Evolutionary conservation across 2,888 invertebrate species (phyloP).

Genomic region (Matsumyia berberina): DNA sequence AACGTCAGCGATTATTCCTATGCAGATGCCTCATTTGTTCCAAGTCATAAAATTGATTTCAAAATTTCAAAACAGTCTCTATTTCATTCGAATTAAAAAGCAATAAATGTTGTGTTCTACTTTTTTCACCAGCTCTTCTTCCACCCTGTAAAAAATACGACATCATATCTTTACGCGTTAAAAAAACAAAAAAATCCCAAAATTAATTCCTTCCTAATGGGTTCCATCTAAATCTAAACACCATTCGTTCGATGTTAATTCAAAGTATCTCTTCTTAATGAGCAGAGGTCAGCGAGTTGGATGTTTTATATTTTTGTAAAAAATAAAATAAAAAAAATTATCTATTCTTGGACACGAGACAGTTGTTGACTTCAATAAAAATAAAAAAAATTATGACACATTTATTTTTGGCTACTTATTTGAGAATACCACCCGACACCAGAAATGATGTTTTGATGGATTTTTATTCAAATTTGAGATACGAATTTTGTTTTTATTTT

Average conservation of each 20-base stretch:
- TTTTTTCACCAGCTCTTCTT: background rate
- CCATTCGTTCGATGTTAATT: constrained; percentile 20
- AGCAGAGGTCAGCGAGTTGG: constrained; percentile 19
- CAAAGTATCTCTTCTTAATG: constrained; percentile 24
- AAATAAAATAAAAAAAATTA: background rate
- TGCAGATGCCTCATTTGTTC: too few species aligned
- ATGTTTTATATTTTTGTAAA: background rate
- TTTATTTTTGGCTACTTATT: constrained; percentile 14
- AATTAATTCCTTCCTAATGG: constrained; percentile 21
- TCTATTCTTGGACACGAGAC: constrained; percentile 8
- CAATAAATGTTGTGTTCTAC: background rate
- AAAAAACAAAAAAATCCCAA: constrained; percentile 17
- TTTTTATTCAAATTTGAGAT: too few species aligned
- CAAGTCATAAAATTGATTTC: background rate
- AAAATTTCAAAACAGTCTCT: background rate
- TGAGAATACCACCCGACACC: too few species aligned
- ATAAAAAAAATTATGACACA: constrained; percentile 8
- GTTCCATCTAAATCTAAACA: constrained; percentile 21
- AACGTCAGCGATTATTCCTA: too few species aligned
- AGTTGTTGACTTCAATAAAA: constrained; percentile 25
- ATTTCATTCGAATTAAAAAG: background rate
- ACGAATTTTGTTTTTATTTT: too few species aligned
- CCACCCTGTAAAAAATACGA: background rate
- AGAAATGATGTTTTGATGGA: background rate
- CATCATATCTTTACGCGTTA: background rate